Conservation (phyloP, 2,888 invertebrate species). For the Mythimna impura region DNA sequence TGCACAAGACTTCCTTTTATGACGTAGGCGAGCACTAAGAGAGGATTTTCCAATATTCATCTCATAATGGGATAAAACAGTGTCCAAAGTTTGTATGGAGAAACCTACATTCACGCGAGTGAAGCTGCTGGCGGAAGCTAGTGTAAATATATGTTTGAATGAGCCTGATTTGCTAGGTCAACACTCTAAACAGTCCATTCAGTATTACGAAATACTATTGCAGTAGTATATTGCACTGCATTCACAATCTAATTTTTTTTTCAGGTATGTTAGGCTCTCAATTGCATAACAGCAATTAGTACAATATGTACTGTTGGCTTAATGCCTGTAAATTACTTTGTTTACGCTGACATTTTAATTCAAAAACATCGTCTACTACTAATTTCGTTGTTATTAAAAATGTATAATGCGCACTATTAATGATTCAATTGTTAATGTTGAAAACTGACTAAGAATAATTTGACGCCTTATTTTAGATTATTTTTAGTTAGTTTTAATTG, state of each 20-base stretch:
- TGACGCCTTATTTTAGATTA: too few relatives aligned
- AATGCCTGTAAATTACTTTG: conserved; percentile 14
- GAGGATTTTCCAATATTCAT: too few relatives aligned
- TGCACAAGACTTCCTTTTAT: too few relatives aligned
- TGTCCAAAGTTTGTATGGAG: too few relatives aligned
- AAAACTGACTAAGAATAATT: too few relatives aligned
- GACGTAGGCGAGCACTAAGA: too few relatives aligned
- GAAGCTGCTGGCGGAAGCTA: too few relatives aligned
- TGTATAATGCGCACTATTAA: background rate
- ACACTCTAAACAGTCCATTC: conserved; percentile 38
- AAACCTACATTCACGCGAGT: too few relatives aligned
- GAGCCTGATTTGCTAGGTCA: conserved; percentile 6
- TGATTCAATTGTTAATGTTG: background rate
- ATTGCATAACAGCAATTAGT: conserved; percentile 40
- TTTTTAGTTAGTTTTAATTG: too few relatives aligned
- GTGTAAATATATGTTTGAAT: background rate
- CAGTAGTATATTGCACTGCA: conserved; percentile 16
- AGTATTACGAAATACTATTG: conserved; percentile 36
- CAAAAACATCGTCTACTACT: background rate
- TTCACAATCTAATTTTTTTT: conserved; percentile 30
- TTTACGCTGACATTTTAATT: conserved; percentile 1
- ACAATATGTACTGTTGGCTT: background rate
- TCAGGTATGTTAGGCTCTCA: conserved; percentile 3
- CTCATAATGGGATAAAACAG: too few relatives aligned
- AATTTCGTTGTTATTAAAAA: background rate